These are phyloP conservation scores for Spisula solida DNA, from an alignment of 2,888 invertebrate genomes.

Conservation along the genomic window DNA sequence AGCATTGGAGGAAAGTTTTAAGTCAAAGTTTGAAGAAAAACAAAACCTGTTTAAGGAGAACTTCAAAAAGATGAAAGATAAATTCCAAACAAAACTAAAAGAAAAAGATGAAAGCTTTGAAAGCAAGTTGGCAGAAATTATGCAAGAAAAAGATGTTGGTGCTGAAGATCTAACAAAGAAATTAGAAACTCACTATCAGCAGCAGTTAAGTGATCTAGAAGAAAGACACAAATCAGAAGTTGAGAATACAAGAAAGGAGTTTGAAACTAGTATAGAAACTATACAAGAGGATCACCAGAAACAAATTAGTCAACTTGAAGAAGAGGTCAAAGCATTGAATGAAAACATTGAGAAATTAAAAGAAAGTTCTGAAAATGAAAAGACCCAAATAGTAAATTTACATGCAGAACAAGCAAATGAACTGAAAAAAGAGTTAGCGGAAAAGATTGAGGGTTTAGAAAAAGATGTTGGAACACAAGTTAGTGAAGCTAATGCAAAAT, in stretches of 20 bases:
- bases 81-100: slow-evolving; percentile 79
- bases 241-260: slow-evolving; percentile 70
- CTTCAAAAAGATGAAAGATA: slow-evolving; percentile 80
- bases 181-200: slow-evolving; percentile 73
- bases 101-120: slow-evolving; percentile 82
- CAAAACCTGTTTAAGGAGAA: slow-evolving; percentile 82
- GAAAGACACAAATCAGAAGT: slow-evolving; percentile 72
- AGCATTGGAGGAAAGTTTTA: slow-evolving; percentile 77
- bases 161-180: slow-evolving; percentile 75
- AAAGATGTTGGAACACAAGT: slow-evolving; percentile 4
- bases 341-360: slow-evolving; percentile 28
- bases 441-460: slow-evolving; percentile 30
- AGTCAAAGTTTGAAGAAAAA: slow-evolving; percentile 80
- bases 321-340: slow-evolving; percentile 48
- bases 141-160: slow-evolving; percentile 81
- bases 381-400: slow-evolving; percentile 22
- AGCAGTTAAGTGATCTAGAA: slow-evolving; percentile 74
- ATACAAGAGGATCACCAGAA: slow-evolving; percentile 52
- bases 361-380: slow-evolving; percentile 47
- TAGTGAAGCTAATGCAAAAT: slow-evolving; percentile 43
- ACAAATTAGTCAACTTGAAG: slow-evolving; percentile 29
- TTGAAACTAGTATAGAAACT: slow-evolving; percentile 70
- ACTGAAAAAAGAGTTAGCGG: slow-evolving; percentile 35
- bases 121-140: slow-evolving; percentile 75
- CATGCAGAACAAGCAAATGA: slow-evolving; percentile 20